phyloP scores from a whole-genome alignment of 2,797 vertebrate species.

The Muscicapa comitata region DNA sequence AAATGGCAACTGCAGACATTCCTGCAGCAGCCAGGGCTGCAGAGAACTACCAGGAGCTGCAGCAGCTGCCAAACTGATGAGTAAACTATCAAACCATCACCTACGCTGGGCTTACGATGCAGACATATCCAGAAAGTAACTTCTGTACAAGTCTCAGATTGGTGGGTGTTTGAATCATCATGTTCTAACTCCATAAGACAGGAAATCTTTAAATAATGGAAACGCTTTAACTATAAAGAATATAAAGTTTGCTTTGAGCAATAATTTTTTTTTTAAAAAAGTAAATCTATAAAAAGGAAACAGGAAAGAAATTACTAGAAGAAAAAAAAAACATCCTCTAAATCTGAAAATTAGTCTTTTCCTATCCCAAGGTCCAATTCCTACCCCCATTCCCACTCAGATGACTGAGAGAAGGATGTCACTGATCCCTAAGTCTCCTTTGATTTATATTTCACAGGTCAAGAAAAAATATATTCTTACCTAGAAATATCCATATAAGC shows the following conservation, averaged over 20 bases:
- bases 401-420: background rate
- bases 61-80: background rate
- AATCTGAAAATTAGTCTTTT: background rate
- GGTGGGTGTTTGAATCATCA: background rate
- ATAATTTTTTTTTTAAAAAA: no score
- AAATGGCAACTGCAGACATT: background rate
- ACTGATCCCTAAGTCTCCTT: background rate
- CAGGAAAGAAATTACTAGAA: background rate
- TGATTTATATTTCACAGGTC: background rate
- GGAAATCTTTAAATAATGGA: background rate
- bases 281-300: background rate
- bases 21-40: background rate
- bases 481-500: constrained; percentile 94
- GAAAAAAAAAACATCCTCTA: background rate
- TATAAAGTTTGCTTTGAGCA: background rate
- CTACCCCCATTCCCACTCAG: background rate
- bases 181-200: background rate
- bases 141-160: background rate
- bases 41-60: background rate
- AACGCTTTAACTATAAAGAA: background rate
- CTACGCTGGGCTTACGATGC: background rate
- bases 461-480: constrained; percentile 72
- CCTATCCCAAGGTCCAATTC: background rate
- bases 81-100: background rate
- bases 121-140: background rate